Evolutionary conservation across 2,113 vertebrate species (phyloP).

Genomic region (Urocolius indicus): DNA sequence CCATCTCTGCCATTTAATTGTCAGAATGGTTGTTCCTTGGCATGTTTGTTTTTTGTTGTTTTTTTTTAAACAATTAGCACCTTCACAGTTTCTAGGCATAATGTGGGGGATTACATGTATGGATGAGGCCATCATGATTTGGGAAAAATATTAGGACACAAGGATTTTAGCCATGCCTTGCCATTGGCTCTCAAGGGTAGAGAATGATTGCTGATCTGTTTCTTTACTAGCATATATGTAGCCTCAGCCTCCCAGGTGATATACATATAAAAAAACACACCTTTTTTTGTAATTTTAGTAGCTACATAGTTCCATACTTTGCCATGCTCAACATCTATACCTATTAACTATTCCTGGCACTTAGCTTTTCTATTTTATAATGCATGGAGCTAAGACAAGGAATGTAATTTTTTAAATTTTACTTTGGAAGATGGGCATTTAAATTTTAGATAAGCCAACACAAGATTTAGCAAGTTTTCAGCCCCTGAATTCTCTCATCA

Average conservation of each 20-base stretch:
- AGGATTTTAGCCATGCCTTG: not conserved
- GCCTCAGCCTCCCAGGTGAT: not conserved
- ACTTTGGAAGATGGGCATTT: not conserved
- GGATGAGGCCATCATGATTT: not conserved
- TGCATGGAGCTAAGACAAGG: not conserved
- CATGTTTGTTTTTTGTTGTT: not conserved
- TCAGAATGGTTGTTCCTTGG: not conserved
- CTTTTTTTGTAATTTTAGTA: not conserved
- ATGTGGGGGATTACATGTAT: not conserved
- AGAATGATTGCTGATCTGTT: not conserved
- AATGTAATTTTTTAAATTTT: not conserved
- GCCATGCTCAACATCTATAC: not conserved
- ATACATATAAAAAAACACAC: not conserved
- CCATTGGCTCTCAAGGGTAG: not conserved
- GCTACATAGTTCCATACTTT: not conserved
- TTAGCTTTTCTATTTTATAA: not conserved
- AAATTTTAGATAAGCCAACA: not conserved
- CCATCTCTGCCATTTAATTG: not conserved
- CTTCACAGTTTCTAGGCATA: not conserved
- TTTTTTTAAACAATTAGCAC: accelerated
- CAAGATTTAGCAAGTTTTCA: not conserved
- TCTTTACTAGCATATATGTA: not conserved
- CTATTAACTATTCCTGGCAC: not conserved
- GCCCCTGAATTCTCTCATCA: not conserved
- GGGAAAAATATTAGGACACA: not conserved